Base-by-base conservation (phyloP, 53 echinoderm and acorn worm species). In the Holothuria scabra region DNA sequence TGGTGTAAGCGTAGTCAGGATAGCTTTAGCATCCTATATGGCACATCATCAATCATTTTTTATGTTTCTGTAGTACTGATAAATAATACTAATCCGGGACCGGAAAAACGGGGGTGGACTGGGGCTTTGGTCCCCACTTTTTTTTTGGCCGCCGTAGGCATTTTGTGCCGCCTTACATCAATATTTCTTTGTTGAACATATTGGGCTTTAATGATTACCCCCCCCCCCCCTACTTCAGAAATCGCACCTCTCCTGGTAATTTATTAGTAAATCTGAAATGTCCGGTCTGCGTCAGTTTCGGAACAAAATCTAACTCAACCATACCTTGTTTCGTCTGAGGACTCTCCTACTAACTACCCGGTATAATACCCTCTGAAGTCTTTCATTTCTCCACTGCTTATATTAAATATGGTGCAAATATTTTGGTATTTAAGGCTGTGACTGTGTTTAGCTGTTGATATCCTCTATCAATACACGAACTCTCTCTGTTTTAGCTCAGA, bases 341-440 rank as follows among this genome's bases (percentile, higher is more conserved):
- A 63, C n/a, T 63, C 63, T 63, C 63, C n/a, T 63, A 7, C 63
- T 63, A 8, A 63, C 63, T 63, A 63, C n/a, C n/a, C 63, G n/a
- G n/a, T 63, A 63, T 63, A 63, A 63, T 23, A 13, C 63, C 18
- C 63, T 23, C 29, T 23, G 11, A 23, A 63, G 29, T 63, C 63
- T 63, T 9, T 9, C 19, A 8, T 63, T 63, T 29, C 3, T 24
- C 63, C 63, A 20, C 63, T 63, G 63, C 63, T 19, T 63, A 19
- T 9, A 63, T 13, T 63, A 6, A 63, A 63, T 23, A 16, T 9
- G 63, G n/a, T n/a, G n/a, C n/a, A n/a, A n/a, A n/a, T n/a, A n/a
- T n/a, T n/a, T n/a, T n/a, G n/a, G n/a, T n/a, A n/a, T n/a, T n/a
- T n/a, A n/a, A n/a, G n/a, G n/a, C n/a, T n/a, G n/a, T n/a, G n/a